Evolutionary conservation across 1,140 invertebrate genomes (phyloP).

Genomic region (Temnothorax longispinosus): DNA sequence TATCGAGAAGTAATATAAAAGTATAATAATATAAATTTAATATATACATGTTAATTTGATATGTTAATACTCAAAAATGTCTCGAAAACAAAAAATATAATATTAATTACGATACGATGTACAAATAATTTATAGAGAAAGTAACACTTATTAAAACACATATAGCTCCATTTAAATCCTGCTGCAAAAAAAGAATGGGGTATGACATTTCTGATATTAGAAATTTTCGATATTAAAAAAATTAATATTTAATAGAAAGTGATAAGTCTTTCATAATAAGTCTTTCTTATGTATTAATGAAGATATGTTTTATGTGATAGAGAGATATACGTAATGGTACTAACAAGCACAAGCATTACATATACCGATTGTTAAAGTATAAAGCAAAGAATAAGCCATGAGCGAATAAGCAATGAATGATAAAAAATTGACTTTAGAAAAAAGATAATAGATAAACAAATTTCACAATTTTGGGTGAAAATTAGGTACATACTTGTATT

Average conservation of each 20-base stretch:
- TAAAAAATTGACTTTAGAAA: slow-evolving; percentile 68
- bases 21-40: neutral
- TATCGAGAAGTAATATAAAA: slow-evolving; percentile 25
- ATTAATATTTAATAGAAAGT: slow-evolving; percentile 23
- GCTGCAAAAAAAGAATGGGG: slow-evolving; percentile 39
- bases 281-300: slow-evolving; percentile 26
- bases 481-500: slow-evolving; percentile 80
- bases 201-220: slow-evolving; percentile 37
- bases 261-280: neutral
- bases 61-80: neutral
- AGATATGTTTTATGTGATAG: slow-evolving; percentile 18
- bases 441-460: slow-evolving; percentile 33
- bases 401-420: slow-evolving; percentile 78
- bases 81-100: neutral
- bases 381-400: slow-evolving; percentile 77
- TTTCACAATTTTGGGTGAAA: slow-evolving; percentile 38
- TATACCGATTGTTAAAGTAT: slow-evolving; percentile 76
- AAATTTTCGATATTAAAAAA: slow-evolving; percentile 4
- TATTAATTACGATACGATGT: neutral
- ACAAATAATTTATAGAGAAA: slow-evolving; percentile 1
- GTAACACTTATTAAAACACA: slow-evolving; percentile 15
- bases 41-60: slow-evolving; percentile 25
- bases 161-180: slow-evolving; percentile 47
- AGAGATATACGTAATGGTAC: slow-evolving; percentile 75
- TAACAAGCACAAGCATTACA: slow-evolving; percentile 77